Conservation (phyloP, 2,113 vertebrate genomes). For the Eublepharis macularius region DNA sequence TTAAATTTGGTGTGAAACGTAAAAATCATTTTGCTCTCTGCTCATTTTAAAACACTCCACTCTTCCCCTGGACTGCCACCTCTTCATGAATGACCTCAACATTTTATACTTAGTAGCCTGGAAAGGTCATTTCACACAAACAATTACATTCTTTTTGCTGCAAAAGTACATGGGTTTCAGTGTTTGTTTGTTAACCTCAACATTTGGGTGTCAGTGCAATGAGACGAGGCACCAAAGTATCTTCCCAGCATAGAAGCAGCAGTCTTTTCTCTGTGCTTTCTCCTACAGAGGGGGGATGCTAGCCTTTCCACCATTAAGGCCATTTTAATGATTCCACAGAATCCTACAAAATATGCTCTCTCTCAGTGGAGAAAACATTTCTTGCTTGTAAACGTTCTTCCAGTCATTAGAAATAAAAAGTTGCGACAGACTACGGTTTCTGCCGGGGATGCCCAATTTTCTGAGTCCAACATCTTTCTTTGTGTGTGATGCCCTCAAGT, state of each 20-base stretch:
- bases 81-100: constrained; percentile 49
- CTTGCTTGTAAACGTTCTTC: neutral
- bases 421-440: neutral
- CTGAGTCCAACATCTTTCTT: neutral
- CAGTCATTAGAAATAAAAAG: neutral
- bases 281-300: fast-evolving
- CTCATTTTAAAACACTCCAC: constrained; percentile 58
- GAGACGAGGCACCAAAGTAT: fast-evolving
- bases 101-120: constrained; percentile 50
- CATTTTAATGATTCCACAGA: neutral
- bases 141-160: neutral
- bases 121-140: constrained; percentile 67
- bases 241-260: neutral
- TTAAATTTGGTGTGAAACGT: constrained; percentile 59
- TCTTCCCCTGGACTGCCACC: constrained; percentile 52
- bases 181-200: constrained; percentile 2
- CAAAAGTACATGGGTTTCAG: constrained; percentile 40
- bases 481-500: too few relatives aligned
- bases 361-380: neutral
- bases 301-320: neutral
- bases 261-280: fast-evolving
- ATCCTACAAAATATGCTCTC: neutral
- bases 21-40: constrained; percentile 72
- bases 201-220: neutral
- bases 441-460: neutral